A percentile compares a stretch with the other conserved stretches of the same genome.
phyloP scores from a whole-genome alignment of 2,113 vertebrate species.

The Archilochus colubris region DNA sequence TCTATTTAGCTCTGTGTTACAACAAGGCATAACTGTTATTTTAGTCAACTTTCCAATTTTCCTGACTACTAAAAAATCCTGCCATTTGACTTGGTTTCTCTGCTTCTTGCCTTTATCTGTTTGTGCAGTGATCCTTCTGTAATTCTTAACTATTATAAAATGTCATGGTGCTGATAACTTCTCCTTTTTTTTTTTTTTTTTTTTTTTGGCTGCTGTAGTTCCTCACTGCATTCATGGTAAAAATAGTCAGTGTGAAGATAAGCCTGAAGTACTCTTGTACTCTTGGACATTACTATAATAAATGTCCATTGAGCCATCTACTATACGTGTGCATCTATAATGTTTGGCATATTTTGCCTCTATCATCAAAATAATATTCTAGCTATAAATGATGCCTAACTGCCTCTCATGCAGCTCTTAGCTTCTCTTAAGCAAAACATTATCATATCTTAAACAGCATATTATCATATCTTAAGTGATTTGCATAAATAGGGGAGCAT shows the following conservation, averaged over 20 bases:
- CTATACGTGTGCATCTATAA: not conserved
- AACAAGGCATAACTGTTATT: not conserved
- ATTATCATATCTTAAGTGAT: not conserved
- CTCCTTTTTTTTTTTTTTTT: not conserved
- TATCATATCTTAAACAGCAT: not conserved
- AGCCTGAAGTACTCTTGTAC: not conserved
- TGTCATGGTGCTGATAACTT: not conserved
- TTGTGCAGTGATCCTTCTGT: not conserved
- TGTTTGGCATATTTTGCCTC: not conserved
- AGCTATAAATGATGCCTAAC: not conserved
- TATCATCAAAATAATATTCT: not conserved
- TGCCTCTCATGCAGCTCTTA: not conserved
- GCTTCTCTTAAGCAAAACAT: not conserved
- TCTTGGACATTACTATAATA: not conserved
- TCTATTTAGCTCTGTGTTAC: not conserved
- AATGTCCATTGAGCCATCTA: not conserved
- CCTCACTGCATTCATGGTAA: not conserved
- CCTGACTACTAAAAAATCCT: not conserved
- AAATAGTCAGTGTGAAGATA: not conserved
- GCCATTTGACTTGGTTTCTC: not conserved
- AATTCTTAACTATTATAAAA: not conserved
- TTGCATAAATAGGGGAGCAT: not conserved
- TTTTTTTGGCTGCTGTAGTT: not conserved
- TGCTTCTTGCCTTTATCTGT: not conserved
- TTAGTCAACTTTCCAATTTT: conserved; percentile 16